phyloP scores from a whole-genome alignment of 2,888 invertebrate genomes.

The Trichopoda pennipes region DNA sequence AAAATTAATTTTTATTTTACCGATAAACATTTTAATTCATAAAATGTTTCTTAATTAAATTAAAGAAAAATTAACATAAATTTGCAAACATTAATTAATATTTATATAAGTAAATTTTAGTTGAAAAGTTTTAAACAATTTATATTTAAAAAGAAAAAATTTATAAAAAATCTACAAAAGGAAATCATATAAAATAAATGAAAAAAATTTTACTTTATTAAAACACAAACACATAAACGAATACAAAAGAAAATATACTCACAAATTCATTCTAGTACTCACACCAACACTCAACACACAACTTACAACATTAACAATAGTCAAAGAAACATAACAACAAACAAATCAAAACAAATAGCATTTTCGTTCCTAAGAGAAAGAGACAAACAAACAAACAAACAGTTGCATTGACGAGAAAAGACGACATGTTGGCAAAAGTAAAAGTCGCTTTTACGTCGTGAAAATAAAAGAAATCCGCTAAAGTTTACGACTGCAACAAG shows the following conservation, averaged over 20 bases:
- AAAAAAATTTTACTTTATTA: slow-evolving; percentile 24
- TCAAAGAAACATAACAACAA: slow-evolving; percentile 35
- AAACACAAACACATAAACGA: neutral
- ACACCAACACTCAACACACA: slow-evolving; percentile 16
- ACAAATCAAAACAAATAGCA: slow-evolving; percentile 53
- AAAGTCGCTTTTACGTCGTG: slow-evolving; percentile 53
- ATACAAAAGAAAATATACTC: slow-evolving; percentile 17
- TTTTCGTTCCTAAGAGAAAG: slow-evolving; percentile 18
- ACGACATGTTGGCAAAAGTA: slow-evolving; percentile 52
- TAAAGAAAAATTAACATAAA: slow-evolving; percentile 17
- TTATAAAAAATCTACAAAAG: neutral
- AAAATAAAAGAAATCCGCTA: slow-evolving; percentile 20
- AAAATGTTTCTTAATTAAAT: slow-evolving; percentile 18
- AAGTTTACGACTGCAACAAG: slow-evolving; percentile 22
- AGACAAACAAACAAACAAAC: slow-evolving; percentile 10
- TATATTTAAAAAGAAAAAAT: slow-evolving; percentile 24
- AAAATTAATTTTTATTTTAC: slow-evolving; percentile 26
- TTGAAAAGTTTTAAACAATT: neutral
- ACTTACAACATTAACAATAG: slow-evolving; percentile 1
- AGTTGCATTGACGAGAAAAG: slow-evolving; percentile 17
- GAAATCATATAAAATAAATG: slow-evolving; percentile 27
- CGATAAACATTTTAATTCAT: slow-evolving; percentile 29
- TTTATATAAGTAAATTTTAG: neutral
- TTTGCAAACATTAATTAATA: neutral
- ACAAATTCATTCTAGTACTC: slow-evolving; percentile 32